phyloP scores from a whole-genome alignment of 2,797 vertebrate genomes.

The Scolopax rusticola region DNA sequence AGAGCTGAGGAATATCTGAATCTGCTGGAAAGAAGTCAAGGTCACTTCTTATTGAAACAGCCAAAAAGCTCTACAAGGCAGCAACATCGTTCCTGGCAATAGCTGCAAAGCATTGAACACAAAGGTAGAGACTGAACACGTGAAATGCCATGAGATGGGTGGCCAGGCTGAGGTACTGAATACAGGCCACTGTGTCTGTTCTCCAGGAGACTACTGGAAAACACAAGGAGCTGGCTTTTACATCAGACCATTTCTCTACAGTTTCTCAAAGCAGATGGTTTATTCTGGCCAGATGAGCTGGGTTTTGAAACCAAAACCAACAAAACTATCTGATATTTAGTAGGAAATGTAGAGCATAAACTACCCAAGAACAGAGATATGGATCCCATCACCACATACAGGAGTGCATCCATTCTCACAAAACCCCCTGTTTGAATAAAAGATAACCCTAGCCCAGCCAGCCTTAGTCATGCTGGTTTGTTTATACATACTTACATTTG shows the following conservation, averaged over 20 bases:
- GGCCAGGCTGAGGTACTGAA: not conserved
- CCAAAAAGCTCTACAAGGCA: not conserved
- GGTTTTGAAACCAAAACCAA: not conserved
- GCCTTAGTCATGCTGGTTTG: not conserved
- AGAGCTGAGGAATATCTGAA: not conserved
- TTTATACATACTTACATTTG: not conserved
- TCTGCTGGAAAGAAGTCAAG: not conserved
- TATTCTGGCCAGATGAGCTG: not conserved
- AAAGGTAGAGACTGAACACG: not conserved
- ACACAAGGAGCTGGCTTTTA: not conserved
- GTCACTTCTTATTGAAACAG: not conserved
- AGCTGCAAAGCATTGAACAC: not conserved
- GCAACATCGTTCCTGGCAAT: not conserved
- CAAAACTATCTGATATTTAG: not conserved
- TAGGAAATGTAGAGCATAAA: not conserved
- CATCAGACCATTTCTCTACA: accelerated
- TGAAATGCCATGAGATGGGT: not conserved
- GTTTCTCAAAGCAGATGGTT: not conserved
- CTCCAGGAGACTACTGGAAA: not conserved
- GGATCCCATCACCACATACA: not conserved
- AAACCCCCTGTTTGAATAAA: not conserved
- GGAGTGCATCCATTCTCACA: not conserved
- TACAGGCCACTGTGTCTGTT: not conserved
- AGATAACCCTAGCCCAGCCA: not conserved
- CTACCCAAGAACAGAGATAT: not conserved